phyloP scores from a whole-genome alignment of 2,113 vertebrate species.

The Alexandromys fortis region DNA sequence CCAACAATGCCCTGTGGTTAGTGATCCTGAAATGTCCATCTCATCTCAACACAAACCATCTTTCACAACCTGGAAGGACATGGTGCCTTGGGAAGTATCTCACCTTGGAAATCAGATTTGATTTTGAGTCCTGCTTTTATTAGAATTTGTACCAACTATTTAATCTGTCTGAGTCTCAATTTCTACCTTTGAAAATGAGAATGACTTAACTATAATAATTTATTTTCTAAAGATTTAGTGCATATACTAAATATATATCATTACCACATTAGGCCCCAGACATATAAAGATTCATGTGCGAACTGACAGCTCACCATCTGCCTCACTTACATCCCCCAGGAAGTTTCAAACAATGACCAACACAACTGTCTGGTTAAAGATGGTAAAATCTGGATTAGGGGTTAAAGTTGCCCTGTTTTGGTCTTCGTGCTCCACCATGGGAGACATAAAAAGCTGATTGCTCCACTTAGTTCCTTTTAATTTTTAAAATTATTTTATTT shows the following conservation, averaged over 20 bases:
- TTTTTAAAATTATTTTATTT: background rate
- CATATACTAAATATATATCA: background rate
- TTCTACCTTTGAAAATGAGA: slow-evolving; percentile 43
- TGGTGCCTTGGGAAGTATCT: background rate
- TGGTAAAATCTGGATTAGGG: background rate
- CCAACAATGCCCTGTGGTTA: background rate
- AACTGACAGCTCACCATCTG: background rate
- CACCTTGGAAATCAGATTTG: background rate
- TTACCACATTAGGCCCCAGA: background rate
- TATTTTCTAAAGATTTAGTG: background rate
- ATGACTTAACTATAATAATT: background rate
- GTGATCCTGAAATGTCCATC: background rate
- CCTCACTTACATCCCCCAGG: background rate
- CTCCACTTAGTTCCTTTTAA: background rate
- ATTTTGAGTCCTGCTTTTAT: background rate
- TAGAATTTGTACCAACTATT: background rate
- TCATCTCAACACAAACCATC: background rate
- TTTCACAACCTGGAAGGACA: background rate
- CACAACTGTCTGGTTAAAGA: background rate
- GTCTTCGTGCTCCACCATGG: background rate
- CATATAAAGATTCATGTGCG: background rate
- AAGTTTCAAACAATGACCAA: background rate
- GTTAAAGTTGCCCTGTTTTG: background rate
- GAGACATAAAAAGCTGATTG: background rate
- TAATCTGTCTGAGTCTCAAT: background rate